Evolutionary conservation across 2,113 vertebrate genomes (phyloP).

Genomic region (Cyprinus carpio): DNA sequence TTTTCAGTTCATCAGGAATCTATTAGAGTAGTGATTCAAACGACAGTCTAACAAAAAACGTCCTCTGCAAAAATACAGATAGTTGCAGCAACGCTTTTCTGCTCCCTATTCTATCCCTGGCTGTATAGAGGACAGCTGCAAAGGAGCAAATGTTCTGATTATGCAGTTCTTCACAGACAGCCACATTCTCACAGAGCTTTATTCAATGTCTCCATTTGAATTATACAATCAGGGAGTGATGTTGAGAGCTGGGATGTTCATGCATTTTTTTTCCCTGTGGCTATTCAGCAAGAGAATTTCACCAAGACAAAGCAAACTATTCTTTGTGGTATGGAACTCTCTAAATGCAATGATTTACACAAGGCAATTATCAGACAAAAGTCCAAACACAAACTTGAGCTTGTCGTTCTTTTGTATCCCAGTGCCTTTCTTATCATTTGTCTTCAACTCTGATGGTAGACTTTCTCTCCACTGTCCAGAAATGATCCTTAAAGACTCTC

Average conservation of each 20-base stretch:
- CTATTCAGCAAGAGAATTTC: constrained; percentile 45
- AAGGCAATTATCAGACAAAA: constrained; percentile 38
- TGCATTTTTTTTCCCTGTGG: neutral
- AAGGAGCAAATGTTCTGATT: constrained; percentile 23
- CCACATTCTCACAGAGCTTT: neutral
- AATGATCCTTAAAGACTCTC: neutral
- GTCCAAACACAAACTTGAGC: constrained; percentile 15
- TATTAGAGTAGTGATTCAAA: constrained; percentile 47
- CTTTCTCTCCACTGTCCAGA: neutral
- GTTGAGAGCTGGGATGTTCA: neutral
- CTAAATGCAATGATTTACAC: constrained; percentile 47
- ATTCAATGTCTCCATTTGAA: constrained; percentile 36
- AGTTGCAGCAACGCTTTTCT: constrained; percentile 15
- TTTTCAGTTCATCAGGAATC: constrained; percentile 48
- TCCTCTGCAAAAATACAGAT: constrained; percentile 26
- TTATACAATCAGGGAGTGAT: neutral
- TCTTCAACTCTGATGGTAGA: neutral
- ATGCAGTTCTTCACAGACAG: neutral
- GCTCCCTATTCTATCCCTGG: neutral
- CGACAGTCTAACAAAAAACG: constrained; percentile 21
- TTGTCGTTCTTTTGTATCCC: constrained; percentile 11
- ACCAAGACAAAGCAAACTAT: constrained; percentile 55
- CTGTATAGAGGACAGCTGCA: neutral
- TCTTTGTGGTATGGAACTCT: constrained; percentile 46
- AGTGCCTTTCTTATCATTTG: constrained; percentile 10